Evolutionary conservation across 1,140 invertebrate genomes (phyloP), one percentile per base, ranked within the genome.

Genomic region (Trichomalopsis sarcophagae): DNA sequence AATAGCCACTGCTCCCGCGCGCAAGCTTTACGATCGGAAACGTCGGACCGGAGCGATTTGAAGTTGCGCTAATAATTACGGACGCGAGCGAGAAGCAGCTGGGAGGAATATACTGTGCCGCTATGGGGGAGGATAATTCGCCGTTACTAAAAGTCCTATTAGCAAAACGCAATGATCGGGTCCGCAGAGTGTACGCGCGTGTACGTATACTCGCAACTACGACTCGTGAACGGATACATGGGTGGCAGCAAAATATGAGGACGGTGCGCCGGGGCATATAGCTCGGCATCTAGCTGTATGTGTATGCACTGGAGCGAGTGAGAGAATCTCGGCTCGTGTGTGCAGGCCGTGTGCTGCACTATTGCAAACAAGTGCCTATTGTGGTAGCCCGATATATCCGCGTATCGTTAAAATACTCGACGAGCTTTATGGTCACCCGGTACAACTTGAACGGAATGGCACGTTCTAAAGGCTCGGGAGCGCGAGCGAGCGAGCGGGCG

Each of bases 401-500:
- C 88, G 88, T 90, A 89, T 89, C 89, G 87, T 86, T 89, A 88
- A 89, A 91, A 91, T 89, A 91, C 90, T 90, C 88, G 89, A 87
- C 86, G 86, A 88, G 90, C 90, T 92, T 92, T 92, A 92, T 91
- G 91, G 91, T 91, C 91, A 90, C 89, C 90, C 90, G 88, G 91
- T 92, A 92, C 90, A 92, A 92, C 88, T 90, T 89, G 90, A 92
- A 92, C 90, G 90, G 88, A 92, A 92, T 90, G 88, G 91, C 90
- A 89, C 90, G 89, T 90, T 91, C 90, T 89, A 91, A 92, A 92
- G 90, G 91, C 89, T 90, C 23, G 13, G 13, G 69, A 55, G 69
- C 40, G 40, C 30, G 62, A 50, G 69, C 68, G 36, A 13, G n/a
- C 27, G 27, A 27, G 40, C 30, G 40, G 30, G 69, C 68, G 36